phyloP scores from a whole-genome alignment of 2,888 invertebrate genomes.

The Drosophila paramelanica region DNA sequence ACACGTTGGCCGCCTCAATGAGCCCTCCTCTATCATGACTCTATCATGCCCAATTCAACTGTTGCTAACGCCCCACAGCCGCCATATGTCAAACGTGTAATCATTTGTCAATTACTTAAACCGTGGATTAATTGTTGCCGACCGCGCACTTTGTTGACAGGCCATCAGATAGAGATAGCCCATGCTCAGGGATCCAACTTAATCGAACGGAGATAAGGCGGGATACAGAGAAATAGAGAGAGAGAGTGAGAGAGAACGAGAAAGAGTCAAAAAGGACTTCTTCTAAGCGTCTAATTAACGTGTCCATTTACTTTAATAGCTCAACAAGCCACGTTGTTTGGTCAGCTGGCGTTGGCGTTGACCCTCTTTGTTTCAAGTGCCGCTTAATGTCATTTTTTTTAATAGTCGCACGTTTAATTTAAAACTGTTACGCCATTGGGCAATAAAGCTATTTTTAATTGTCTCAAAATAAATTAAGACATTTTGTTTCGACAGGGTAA shows the following conservation, averaged over 20 bases:
- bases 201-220: conserved; percentile 44
- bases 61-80: conserved; percentile 27
- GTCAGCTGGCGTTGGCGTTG: conserved; percentile 32
- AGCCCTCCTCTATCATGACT: conserved; percentile 22
- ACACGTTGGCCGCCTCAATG: conserved; percentile 4
- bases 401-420: conserved; percentile 36
- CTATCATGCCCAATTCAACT: conserved; percentile 20
- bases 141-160: conserved; percentile 43
- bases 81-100: conserved; percentile 64
- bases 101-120: conserved; percentile 80
- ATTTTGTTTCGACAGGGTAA: conserved; percentile 4
- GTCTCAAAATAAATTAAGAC: conserved; percentile 4
- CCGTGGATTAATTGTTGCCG: conserved; percentile 64
- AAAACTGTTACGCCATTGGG: conserved; percentile 37
- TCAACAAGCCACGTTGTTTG: conserved; percentile 14
- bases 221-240: background rate
- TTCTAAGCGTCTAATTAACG: conserved; percentile 59
- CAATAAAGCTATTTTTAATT: conserved; percentile 34
- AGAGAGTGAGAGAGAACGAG: conserved; percentile 1
- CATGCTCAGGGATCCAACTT: conserved; percentile 30
- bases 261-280: conserved; percentile 8
- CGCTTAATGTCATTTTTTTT: conserved; percentile 28
- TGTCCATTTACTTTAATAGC: conserved; percentile 49
- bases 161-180: conserved; percentile 63
- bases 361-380: conserved; percentile 32